Evolutionary conservation across 2,113 vertebrate genomes (phyloP).

Genomic region (Tringa solitaria): DNA sequence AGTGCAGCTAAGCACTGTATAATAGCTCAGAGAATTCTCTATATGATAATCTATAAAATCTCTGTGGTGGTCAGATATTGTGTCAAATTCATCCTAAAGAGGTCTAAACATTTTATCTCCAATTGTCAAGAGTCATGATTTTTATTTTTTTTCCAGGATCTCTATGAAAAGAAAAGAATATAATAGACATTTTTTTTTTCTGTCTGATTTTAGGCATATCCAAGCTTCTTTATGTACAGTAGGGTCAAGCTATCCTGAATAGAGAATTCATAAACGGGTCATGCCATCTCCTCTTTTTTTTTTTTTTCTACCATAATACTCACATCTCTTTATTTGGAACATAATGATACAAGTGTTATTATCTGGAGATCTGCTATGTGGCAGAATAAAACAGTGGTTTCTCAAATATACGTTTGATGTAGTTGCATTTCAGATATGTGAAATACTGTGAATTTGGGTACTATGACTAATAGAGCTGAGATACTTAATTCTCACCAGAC

Average conservation of each 20-base stretch:
- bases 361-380: background rate
- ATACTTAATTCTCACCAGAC: background rate
- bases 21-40: background rate
- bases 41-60: background rate
- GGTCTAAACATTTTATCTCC: background rate
- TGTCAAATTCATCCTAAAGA: background rate
- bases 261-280: background rate
- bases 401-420: background rate
- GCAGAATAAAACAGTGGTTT: background rate
- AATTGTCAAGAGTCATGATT: background rate
- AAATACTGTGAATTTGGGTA: background rate
- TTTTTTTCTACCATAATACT: background rate
- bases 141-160: background rate
- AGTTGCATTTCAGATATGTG: background rate
- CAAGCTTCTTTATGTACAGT: background rate
- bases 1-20: background rate
- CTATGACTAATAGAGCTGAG: background rate
- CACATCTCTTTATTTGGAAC: background rate
- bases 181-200: background rate
- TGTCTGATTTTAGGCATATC: background rate
- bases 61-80: background rate
- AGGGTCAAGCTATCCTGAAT: background rate
- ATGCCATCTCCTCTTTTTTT: background rate
- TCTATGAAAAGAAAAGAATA: background rate
- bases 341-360: background rate